A percentile compares a stretch with the other conserved stretches of the same genome.
Evolutionary conservation across 1,140 invertebrate species (phyloP).

Genomic region (Drosophila santomea): DNA sequence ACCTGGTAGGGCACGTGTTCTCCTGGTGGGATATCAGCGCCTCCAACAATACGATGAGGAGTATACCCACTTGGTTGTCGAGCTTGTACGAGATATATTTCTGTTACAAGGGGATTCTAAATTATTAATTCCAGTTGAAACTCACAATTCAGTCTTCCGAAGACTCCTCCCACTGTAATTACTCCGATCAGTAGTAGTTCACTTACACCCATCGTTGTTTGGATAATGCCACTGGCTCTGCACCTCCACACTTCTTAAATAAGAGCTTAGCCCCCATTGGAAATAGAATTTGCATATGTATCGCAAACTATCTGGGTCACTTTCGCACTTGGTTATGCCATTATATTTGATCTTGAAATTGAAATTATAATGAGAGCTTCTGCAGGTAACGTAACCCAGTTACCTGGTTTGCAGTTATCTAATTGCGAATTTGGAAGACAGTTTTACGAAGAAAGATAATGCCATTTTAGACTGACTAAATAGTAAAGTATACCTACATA

Average conservation of each 20-base stretch:
- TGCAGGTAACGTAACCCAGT: slow-evolving; percentile 59
- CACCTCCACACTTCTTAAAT: slow-evolving; percentile 30
- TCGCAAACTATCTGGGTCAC: slow-evolving; percentile 41
- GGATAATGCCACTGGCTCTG: slow-evolving; percentile 23
- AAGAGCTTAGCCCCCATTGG: slow-evolving; percentile 36
- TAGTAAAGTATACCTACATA: too few species aligned
- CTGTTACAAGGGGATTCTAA: background rate
- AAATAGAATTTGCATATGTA: slow-evolving; percentile 62
- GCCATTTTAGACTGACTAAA: too few species aligned
- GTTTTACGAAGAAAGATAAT: background rate
- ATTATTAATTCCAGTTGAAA: background rate
- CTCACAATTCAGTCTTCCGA: slow-evolving; percentile 58
- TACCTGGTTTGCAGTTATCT: slow-evolving; percentile 12
- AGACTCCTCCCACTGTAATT: slow-evolving; percentile 3
- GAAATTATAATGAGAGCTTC: slow-evolving; percentile 49
- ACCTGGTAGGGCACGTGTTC: slow-evolving; percentile 76
- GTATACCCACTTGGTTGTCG: slow-evolving; percentile 43
- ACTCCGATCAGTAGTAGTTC: slow-evolving; percentile 33
- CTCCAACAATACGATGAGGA: slow-evolving; percentile 71
- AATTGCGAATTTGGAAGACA: background rate
- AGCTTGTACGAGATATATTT: slow-evolving; percentile 13
- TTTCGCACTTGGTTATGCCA: slow-evolving; percentile 60
- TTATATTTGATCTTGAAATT: slow-evolving; percentile 79
- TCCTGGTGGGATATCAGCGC: slow-evolving; percentile 55
- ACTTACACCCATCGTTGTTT: slow-evolving; percentile 37